These are phyloP conservation scores for Psammodynastes pulverulentus DNA, from an alignment of 2,113 vertebrate species.

Conservation along the genomic window DNA sequence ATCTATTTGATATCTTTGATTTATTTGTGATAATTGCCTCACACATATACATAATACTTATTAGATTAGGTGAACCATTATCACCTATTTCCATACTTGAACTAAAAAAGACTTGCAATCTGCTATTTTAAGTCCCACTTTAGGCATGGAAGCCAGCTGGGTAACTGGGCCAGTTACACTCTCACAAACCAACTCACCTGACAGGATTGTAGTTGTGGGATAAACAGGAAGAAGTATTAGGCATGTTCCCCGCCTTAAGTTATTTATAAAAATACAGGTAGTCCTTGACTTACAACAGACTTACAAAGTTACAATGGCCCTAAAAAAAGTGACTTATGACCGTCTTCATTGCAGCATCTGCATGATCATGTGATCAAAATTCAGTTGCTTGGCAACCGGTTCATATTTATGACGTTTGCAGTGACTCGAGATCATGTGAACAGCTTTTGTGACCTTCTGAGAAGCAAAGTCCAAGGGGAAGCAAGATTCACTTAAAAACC, in stretches of 20 bases:
- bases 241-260: background rate
- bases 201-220: background rate
- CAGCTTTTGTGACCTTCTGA: background rate
- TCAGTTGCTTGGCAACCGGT: background rate
- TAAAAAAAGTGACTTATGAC: background rate
- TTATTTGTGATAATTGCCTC: background rate
- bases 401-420: background rate
- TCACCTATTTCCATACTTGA: background rate
- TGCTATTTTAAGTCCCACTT: background rate
- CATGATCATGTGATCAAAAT: background rate
- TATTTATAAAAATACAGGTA: background rate
- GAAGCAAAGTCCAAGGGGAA: background rate
- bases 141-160: background rate
- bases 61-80: background rate
- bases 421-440: background rate
- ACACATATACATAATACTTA: background rate
- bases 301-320: background rate
- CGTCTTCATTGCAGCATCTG: background rate
- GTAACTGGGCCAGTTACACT: background rate
- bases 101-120: background rate
- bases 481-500: background rate
- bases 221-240: background rate
- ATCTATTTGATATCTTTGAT: background rate
- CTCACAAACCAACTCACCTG: background rate
- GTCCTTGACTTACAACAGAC: background rate